Evolutionary conservation across 2,797 vertebrate genomes (phyloP).

Genomic region (Darevskia mixta): DNA sequence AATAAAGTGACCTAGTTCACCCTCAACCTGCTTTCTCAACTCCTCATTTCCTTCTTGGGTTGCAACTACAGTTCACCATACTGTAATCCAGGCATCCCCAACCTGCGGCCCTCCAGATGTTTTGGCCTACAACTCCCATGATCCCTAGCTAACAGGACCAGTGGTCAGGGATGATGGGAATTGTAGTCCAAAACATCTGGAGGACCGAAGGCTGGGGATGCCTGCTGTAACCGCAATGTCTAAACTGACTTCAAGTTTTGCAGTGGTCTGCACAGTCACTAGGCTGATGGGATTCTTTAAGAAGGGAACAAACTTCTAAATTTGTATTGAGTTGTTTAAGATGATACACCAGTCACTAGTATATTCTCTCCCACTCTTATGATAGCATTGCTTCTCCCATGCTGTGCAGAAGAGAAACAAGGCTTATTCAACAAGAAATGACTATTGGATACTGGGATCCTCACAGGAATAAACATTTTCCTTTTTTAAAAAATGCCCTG

Average conservation of each 20-base stretch:
- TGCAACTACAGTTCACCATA: too few relatives aligned
- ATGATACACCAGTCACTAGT: neutral
- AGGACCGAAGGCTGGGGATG: too few relatives aligned
- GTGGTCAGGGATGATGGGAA: too few relatives aligned
- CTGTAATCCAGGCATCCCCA: too few relatives aligned
- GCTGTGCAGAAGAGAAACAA: neutral
- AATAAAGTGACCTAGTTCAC: too few relatives aligned
- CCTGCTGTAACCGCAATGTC: neutral
- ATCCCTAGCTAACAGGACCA: too few relatives aligned
- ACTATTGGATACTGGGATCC: neutral
- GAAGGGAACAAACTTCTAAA: neutral
- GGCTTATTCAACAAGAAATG: neutral
- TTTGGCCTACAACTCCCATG: too few relatives aligned
- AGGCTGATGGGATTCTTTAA: neutral
- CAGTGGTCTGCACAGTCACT: neutral
- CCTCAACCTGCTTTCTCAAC: too few relatives aligned
- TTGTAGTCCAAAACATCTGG: too few relatives aligned
- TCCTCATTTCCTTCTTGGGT: too few relatives aligned
- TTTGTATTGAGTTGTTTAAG: neutral
- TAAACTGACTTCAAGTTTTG: neutral
- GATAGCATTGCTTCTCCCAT: neutral
- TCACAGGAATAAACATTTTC: neutral
- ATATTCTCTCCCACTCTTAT: neutral
- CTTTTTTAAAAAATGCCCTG: conserved; percentile 5
- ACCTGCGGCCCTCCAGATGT: too few relatives aligned